phyloP scores from a whole-genome alignment of 2,113 vertebrate species.

The Erythrolamprus reginae region DNA sequence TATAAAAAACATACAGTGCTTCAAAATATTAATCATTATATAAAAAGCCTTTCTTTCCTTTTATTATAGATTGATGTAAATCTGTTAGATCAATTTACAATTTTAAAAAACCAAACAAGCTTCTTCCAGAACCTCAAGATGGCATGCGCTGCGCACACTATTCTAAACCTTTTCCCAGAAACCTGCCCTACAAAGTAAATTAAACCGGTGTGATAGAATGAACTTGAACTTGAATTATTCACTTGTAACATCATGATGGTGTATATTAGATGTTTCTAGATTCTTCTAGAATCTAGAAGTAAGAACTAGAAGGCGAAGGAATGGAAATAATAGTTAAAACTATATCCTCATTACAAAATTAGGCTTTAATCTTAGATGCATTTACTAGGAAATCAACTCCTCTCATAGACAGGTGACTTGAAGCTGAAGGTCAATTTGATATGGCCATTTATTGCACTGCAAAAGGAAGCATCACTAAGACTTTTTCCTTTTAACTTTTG shows the following conservation, averaged over 20 bases:
- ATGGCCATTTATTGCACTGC: background rate
- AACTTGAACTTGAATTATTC: background rate
- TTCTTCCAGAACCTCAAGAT: background rate
- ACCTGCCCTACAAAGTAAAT: background rate
- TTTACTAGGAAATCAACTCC: background rate
- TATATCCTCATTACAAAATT: background rate
- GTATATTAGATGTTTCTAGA: background rate
- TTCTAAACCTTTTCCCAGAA: background rate
- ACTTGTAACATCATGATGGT: conserved; percentile 22
- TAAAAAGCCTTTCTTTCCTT: background rate
- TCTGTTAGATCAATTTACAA: background rate
- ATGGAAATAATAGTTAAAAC: background rate
- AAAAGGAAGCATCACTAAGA: background rate
- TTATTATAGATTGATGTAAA: background rate
- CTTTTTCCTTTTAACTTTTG: background rate
- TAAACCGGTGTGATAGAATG: background rate
- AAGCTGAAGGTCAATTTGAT: background rate
- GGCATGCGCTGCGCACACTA: background rate
- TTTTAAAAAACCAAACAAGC: background rate
- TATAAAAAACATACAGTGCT: conserved; percentile 21
- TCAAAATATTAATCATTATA: conserved; percentile 48
- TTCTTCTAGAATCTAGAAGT: background rate
- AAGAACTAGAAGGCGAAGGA: background rate
- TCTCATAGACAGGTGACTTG: background rate
- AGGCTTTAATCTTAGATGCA: background rate